Evolutionary conservation across 2,113 vertebrate species (phyloP), one percentile per base, ranked within the genome.

Genomic region (Ascaphus truei): DNA sequence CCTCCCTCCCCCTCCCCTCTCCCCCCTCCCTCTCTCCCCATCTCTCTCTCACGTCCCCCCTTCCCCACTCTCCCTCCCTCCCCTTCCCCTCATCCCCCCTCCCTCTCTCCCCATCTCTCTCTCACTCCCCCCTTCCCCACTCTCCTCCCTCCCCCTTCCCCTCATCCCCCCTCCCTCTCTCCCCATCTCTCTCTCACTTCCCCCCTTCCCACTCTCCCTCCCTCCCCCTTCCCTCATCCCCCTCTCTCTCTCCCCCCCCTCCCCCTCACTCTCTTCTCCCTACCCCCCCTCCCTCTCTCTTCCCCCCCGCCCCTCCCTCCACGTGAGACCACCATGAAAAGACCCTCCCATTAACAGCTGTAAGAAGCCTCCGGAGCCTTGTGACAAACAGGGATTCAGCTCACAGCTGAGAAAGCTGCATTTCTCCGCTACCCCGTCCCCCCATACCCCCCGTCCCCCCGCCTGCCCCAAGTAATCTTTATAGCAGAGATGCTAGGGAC

Each of bases 351-450:
- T 15, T n/a, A 62, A 62, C 47, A 64, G 47, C 43, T 64, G 45
- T 64, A 52, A 26, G 37, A 52, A 52, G 33, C 29, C 25, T 23
- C 43, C 43, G 3, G 6, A 36, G 13, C 26, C 10, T 18, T 30
- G 15, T 26, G 45, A 23, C 20, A 26, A 7, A 12, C 22, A 26
- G 48, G 6, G 34, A 27, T 26, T 36, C 25, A 36, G 22, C 15
- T n/a, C 22, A 64, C 61, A 64, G 61, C 61, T 52, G 61, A 63
- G 61, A 63, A 63, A 63, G 43, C 61, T 50, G 25, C 23, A 16
- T 41, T 3, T n/a, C 11, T 15, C 16, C 27, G 30, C 18, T 45
- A 45, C 43, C 59, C 16, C 5, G 16, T 31, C 45, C n/a, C n/a
- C n/a, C n/a, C n/a, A n/a, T n/a, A n/a, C n/a, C n/a, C n/a, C n/a